Evolutionary conservation across 2,113 vertebrate genomes (phyloP).

Genomic region (Cebus imitator): DNA sequence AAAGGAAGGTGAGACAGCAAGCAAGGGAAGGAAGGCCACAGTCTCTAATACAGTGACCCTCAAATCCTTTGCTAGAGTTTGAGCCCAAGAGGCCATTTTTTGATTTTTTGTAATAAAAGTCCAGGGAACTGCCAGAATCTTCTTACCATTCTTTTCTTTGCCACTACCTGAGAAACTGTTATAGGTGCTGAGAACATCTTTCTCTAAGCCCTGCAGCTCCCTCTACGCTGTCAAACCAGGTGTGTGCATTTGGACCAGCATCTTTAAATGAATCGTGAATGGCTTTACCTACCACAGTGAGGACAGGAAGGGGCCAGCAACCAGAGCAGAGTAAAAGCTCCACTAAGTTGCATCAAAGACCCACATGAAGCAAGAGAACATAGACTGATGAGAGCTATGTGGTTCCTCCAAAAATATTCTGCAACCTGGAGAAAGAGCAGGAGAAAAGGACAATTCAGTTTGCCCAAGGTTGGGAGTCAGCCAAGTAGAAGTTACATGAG

Average conservation of each 20-base stretch:
- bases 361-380: background rate
- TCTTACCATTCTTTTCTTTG: background rate
- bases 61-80: background rate
- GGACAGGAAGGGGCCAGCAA: background rate
- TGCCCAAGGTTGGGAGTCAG: background rate
- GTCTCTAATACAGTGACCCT: background rate
- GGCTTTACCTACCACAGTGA: background rate
- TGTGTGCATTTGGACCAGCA: accelerated
- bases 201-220: background rate
- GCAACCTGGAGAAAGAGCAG: background rate
- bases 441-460: background rate
- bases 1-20: background rate
- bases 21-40: background rate
- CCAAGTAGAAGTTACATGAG: background rate
- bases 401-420: background rate
- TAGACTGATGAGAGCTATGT: background rate
- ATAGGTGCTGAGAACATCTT: background rate
- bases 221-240: background rate
- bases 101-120: background rate
- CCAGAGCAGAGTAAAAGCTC: background rate
- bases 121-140: background rate
- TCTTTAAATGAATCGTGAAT: background rate
- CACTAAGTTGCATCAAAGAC: background rate
- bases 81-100: background rate
- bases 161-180: background rate